Base-by-base conservation (phyloP, 2,888 invertebrate species). In the Rhingia rostrata region DNA sequence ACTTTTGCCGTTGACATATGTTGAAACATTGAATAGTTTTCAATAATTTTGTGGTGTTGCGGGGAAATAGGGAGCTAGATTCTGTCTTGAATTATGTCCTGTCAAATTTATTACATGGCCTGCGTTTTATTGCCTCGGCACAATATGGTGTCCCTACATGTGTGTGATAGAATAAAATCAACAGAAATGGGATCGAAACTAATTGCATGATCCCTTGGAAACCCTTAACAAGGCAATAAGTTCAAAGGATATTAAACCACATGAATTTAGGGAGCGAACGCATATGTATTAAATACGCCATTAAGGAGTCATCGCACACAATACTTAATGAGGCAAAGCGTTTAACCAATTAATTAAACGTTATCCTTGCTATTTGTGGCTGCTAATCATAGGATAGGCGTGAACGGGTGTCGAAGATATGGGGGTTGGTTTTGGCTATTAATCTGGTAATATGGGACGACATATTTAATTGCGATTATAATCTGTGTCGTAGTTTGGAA, bases 291-390 rank as follows among this genome's bases (percentile, higher is more conserved):
- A 70, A 60, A 70, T 70, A 32, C 41, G 51, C 70, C 70, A 70
- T 70, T 60, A 70, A 51, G 60, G 14, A 58, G 58, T 70, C 70
- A 70, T 60, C 70, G 70, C 70, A 70, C 51, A 60, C 70, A 39
- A 49, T 49, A 49, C 60, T 41, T 60, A 70, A 70, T 70, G 60
- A 70, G 70, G 41, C 32, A 49, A 66, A 41, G 66, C 60, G 51
- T 70, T 70, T 60, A 51, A 60, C 49, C 70, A 70, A 70, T 70
- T 70, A 70, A 70, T 70, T 60, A 41, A 70, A 70, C 60, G 70
- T 69, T 69, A 69, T 58, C 69, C 69, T 32, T 58, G 45, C 47
- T 56, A 39, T 69, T 69, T 69, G 56, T 58, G 69, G 47, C 39
- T 47, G 67, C 67, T 56, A 64, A 30, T 9, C 47, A 69, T 30